Evolutionary conservation across 2,113 vertebrate genomes (phyloP), one percentile per base, ranked within the genome.

Genomic region (Lota lota): DNA sequence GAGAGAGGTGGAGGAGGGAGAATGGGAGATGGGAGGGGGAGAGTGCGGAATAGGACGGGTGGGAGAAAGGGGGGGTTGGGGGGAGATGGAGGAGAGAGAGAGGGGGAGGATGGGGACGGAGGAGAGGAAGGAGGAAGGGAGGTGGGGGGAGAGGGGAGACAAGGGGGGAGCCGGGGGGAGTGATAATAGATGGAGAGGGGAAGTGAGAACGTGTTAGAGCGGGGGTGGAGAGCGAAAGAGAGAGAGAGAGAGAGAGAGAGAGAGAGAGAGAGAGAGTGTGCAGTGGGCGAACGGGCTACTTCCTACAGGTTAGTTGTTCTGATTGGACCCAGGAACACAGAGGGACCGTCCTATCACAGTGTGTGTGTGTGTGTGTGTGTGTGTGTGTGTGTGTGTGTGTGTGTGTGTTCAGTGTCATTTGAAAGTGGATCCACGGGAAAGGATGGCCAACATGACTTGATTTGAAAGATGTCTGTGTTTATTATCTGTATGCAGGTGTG

Each of bases 151-250:
- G 53, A 63, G n/a, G 19, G 22, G 12, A 36, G 74, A 40, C 63
- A 18, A n/a, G 56, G 53, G 59, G 63, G 58, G 66, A 76, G 33
- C 63, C 56, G 67, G 67, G 74, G 73, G 67, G 72, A 78, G 67
- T 57, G 17, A 64, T 18, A 40, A 64, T 64, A 72, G 66, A 36
- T 68, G 67, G 20, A 61, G 66, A 74, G 76, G 66, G 79, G 77
- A 61, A 73, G 73, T 66, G 81, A 68, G 81, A 78, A 74, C 60
- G 70, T 70, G 73, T 67, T 22, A 70, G 62, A 67, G 72, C 11
- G 59, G 64, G 69, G 68, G 64, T 19, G 56, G 15, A 33, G 6
- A 51, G 36, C 36, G 59, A 63, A 63, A 66, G 66, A 72, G 64
- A 64, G 61, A 17, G 17, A 68, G n/a, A n/a, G 16, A 22, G 19